A percentile compares a stretch with the other conserved stretches of the same genome.
Conservation (phyloP, 2,888 invertebrate species). For the Pelosia muscerda region DNA sequence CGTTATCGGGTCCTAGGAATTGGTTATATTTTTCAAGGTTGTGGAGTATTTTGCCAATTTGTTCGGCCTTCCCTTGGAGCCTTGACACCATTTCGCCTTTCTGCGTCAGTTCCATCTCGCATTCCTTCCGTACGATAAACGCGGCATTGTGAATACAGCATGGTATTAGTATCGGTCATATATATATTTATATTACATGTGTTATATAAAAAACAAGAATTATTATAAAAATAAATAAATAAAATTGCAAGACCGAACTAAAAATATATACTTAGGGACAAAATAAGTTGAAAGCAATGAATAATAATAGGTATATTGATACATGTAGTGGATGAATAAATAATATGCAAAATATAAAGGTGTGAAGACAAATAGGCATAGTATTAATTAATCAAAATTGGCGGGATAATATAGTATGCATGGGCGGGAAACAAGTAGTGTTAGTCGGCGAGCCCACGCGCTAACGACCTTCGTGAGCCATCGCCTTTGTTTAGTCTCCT, state of each 20-base stretch:
- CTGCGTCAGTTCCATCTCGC: conserved; percentile 97
- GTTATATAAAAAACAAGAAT: conserved; percentile 16
- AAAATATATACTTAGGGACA: conserved; percentile 16
- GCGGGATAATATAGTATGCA: conserved; percentile 55
- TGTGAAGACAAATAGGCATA: conserved; percentile 30
- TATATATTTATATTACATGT: conserved; percentile 44
- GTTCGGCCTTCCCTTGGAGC: conserved; percentile 97
- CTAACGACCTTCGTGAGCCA: conserved; percentile 62
- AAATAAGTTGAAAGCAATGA: conserved; percentile 9
- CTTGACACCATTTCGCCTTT: conserved; percentile 98
- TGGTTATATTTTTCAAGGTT: conserved; percentile 96
- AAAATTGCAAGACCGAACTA: not conserved
- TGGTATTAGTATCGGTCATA: conserved; percentile 74
- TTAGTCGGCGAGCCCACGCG: conserved; percentile 63
- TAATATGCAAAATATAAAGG: conserved; percentile 25
- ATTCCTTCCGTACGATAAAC: conserved; percentile 90
- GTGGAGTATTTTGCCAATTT: conserved; percentile 97
- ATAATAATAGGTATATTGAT: not conserved
- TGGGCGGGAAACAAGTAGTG: conserved; percentile 64
- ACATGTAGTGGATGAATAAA: not conserved
- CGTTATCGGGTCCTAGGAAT: conserved; percentile 88
- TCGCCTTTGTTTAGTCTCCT: conserved; percentile 57
- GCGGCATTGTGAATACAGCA: conserved; percentile 83
- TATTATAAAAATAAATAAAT: conserved; percentile 6
- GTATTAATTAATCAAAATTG: conserved; percentile 47